Evolutionary conservation across 2,888 invertebrate species (phyloP), one percentile per base, ranked within the genome.

Genomic region (Unio delphinus): DNA sequence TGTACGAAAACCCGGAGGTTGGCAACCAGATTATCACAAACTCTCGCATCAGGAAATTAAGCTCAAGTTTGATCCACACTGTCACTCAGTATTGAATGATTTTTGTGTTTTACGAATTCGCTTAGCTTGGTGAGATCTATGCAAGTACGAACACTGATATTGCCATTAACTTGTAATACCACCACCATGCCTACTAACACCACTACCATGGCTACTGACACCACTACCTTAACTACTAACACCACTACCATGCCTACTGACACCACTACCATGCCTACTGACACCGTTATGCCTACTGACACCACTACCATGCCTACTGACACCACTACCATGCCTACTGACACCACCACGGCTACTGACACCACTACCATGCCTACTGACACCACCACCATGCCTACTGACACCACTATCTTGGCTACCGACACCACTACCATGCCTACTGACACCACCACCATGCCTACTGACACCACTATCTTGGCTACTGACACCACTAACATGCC

Each of bases 211-310:
- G 23, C 23, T 23, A 23, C 23, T 23, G 23, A 23, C 23, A 23
- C 23, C 23, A 23, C 23, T 23, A 23, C 23, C 0, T 23, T 23
- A 0, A 0, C 23, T 23, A 23, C 23, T 23, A 34, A n/a, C 17
- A 61, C 67, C 23, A 57, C 56, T 1, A 67, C 56, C 55, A 67
- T 67, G 5, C 56, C 56, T 11, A 61, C 23, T 26, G 61, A 67
- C 7, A 5, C 23, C 23, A 23, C 23, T 23, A 23, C 23, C 23
- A 23, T 23, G 23, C 23, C 23, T 23, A 23, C 23, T 23, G 23
- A 23, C 23, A 23, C 23, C 23, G 23, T 23, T 23, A 23, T 23
- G 23, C 23, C 23, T 23, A 23, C 23, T 23, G 23, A 23, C 23
- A 23, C 23, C 23, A 23, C 23, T 23, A 23, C 0, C 23, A 23